These are phyloP conservation scores for Larimichthys polyactis DNA, from an alignment of 2,113 vertebrate genomes.

Conservation along the genomic window DNA sequence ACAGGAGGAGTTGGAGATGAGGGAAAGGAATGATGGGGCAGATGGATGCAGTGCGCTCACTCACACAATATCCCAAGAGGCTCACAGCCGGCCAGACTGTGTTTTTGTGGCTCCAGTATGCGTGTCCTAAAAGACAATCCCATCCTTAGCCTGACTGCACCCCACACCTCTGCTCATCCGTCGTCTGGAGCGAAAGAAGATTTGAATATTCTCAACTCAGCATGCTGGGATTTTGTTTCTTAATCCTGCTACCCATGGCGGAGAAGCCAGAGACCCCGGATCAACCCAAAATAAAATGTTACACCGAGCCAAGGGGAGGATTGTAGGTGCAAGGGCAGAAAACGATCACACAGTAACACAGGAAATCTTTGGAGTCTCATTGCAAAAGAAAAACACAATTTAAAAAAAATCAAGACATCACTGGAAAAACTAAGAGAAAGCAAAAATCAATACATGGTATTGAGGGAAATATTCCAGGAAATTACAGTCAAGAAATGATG, in stretches of 20 bases:
- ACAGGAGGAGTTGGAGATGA: conserved; percentile 34
- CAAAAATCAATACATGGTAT: not conserved
- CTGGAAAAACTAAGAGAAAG: too few species aligned
- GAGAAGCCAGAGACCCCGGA: conserved; percentile 12
- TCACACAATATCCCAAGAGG: conserved; percentile 64
- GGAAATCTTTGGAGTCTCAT: not conserved
- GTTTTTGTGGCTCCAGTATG: conserved; percentile 64
- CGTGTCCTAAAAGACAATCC: conserved; percentile 70
- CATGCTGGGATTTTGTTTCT: conserved; percentile 62
- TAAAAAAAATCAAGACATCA: too few species aligned
- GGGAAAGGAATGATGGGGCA: conserved; percentile 50
- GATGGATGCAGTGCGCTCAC: conserved; percentile 71
- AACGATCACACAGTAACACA: not conserved
- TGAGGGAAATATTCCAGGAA: conserved; percentile 18
- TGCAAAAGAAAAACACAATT: too few species aligned
- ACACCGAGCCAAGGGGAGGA: not conserved
- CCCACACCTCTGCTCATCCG: conserved; percentile 68
- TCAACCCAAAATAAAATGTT: conserved; percentile 18
- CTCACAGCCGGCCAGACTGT: conserved; percentile 50
- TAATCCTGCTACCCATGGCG: conserved; percentile 56
- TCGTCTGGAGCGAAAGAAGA: conserved; percentile 69
- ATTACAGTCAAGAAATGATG: conserved; percentile 10
- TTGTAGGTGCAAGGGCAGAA: not conserved
- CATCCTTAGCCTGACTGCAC: conserved; percentile 68
- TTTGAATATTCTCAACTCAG: conserved; percentile 73